Base-by-base conservation (phyloP, 2,113 vertebrate genomes). In the Bothrops jararaca region DNA sequence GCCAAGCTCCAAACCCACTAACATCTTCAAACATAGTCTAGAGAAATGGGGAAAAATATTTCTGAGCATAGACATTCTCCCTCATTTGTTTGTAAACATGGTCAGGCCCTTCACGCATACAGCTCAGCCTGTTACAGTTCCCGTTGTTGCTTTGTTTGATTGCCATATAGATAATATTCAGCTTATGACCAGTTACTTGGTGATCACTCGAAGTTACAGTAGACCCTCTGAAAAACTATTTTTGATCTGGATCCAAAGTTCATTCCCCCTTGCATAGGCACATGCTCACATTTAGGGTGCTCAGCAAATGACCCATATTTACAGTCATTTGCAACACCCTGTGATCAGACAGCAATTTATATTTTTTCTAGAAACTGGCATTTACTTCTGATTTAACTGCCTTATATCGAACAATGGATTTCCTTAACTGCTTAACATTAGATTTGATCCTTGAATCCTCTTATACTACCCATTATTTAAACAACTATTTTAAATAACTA, bases 1-100 rank as follows among this genome's bases (percentile, higher is more conserved):
- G 99, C 99, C 99, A 99, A 0, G 99, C 98, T 90, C 99, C 99
- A 69, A 99, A 99, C 3, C 99, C 99, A 96, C 99, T 99, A 0
- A 99, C 99, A 58, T 99, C 99, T 96, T 99, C 99, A 97, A 99
- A 99, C 98, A 99, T 99, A 0, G 99, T 99, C 99, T 99, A 90
- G 5, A 95, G 69, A 18, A 57, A 90, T n/a, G 39, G 80, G 0
- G 58, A 53, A 60, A 92, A 39, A 15, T 52, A 1, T 26, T 1
- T 45, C 48, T 91, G 54, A 86, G 9, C 12, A 69, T 22, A 13
- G 29, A 42, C 12, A 80, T 86, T 69, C n/a, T 3, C 15, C 34
- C 18, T 52, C 12, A 88, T 60, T 48, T 6, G 20, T 86, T 23
- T 52, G 29, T 22, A 57, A 58, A 26, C 45, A 29, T 90, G 48